These are phyloP conservation scores for Drosophila aldrichi DNA, from an alignment of 2,888 invertebrate genomes.

Conservation along the genomic window DNA sequence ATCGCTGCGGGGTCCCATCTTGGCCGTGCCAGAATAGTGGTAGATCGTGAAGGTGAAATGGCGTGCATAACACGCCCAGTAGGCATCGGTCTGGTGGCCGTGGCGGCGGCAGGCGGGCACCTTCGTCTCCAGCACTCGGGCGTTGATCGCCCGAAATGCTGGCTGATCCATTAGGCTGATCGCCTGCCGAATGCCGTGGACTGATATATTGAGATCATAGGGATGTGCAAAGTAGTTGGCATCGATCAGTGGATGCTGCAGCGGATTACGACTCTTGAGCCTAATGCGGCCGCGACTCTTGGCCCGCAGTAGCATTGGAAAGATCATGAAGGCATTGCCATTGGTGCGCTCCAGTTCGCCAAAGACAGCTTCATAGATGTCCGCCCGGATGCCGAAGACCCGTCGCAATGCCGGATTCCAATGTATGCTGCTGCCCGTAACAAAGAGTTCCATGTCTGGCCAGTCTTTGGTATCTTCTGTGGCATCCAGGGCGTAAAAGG, in stretches of 20 bases:
- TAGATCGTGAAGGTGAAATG: conserved; percentile 88
- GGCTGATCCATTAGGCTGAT: conserved; percentile 86
- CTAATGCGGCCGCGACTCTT: conserved; percentile 89
- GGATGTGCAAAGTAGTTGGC: conserved; percentile 89
- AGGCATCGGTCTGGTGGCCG: conserved; percentile 86
- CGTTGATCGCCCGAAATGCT: conserved; percentile 86
- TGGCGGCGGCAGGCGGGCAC: conserved; percentile 87
- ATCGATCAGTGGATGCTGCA: conserved; percentile 88
- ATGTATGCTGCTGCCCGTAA: conserved; percentile 86
- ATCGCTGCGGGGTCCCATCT: conserved; percentile 88
- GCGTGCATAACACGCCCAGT: conserved; percentile 88
- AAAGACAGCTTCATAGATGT: conserved; percentile 85
- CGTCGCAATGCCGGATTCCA: conserved; percentile 74
- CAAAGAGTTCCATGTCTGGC: conserved; percentile 90
- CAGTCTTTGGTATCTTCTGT: conserved; percentile 68
- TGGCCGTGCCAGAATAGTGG: conserved; percentile 88
- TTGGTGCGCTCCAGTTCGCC: conserved; percentile 74
- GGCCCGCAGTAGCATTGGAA: conserved; percentile 89
- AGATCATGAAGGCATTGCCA: conserved; percentile 86
- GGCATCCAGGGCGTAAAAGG: conserved; percentile 87
- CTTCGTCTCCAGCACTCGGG: conserved; percentile 85
- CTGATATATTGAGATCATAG: conserved; percentile 88
- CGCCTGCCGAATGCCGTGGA: conserved; percentile 87
- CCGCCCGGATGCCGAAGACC: conserved; percentile 85
- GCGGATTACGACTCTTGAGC: conserved; percentile 88